A percentile compares a stretch with the other conserved stretches of the same genome.
These are phyloP conservation scores for Stenoptilia bipunctidactyla DNA, from an alignment of 2,888 invertebrate genomes.

Conservation along the genomic window DNA sequence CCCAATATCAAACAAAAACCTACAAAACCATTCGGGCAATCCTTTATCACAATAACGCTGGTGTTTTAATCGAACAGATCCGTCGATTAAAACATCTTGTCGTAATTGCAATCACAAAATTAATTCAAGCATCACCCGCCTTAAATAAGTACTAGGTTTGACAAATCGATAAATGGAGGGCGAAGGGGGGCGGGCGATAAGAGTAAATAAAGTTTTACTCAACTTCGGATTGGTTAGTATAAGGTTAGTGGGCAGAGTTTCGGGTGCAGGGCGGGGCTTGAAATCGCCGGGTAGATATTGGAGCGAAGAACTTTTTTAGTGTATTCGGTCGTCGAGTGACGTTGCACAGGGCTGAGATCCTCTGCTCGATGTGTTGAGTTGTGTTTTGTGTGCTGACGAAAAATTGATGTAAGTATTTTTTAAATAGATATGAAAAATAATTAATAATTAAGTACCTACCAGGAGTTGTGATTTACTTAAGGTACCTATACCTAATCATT, in stretches of 20 bases:
- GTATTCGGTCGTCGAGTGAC: constrained; percentile 17
- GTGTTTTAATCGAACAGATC: constrained; percentile 42
- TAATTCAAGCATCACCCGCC: constrained; percentile 54
- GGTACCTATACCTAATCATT: no score
- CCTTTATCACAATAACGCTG: constrained; percentile 2
- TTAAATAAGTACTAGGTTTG: constrained; percentile 56
- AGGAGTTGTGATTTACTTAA: no score
- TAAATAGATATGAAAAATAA: no score
- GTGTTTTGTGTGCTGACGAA: no score
- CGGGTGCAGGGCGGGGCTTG: constrained; percentile 23
- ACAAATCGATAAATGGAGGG: constrained; percentile 59
- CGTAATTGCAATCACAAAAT: constrained; percentile 67
- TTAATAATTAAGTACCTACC: no score
- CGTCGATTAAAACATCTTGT: constrained; percentile 26
- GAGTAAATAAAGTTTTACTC: constrained; percentile 60
- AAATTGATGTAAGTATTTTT: background rate
- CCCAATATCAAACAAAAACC: no score
- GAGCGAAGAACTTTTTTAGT: constrained; percentile 16
- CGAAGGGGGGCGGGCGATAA: constrained; percentile 47
- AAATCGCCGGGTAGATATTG: no score
- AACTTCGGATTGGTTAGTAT: constrained; percentile 30
- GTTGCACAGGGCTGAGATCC: constrained; percentile 10
- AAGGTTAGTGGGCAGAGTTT: constrained; percentile 24
- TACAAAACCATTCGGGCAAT: no score
- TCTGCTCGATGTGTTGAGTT: no score